These are phyloP conservation scores for Trinorchestia longiramus DNA, from an alignment of 1,140 invertebrate genomes.

Conservation along the genomic window DNA sequence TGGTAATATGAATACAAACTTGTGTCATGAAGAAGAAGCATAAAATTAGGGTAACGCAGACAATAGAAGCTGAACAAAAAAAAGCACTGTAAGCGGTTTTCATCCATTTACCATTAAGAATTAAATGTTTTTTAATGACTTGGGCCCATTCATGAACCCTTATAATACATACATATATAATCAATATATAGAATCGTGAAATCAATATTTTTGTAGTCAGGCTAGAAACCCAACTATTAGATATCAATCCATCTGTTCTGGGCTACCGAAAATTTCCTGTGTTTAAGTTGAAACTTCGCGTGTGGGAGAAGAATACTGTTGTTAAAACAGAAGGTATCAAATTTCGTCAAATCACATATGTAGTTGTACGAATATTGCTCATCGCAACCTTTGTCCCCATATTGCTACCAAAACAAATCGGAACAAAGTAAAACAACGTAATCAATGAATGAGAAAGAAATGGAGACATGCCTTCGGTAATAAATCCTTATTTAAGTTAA, in stretches of 20 bases:
- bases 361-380: no score
- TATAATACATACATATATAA: neutral
- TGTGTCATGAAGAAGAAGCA: neutral
- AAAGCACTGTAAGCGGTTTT: no score
- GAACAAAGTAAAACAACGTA: no score
- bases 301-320: neutral
- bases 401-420: no score
- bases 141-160: neutral
- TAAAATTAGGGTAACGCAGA: no score
- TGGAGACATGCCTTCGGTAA: no score
- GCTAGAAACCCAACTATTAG: neutral
- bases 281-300: neutral
- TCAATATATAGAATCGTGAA: neutral
- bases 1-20: neutral
- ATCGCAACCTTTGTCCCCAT: no score
- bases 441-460: no score
- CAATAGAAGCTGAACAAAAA: no score
- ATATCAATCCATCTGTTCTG: neutral
- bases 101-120: neutral
- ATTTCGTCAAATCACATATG: no score
- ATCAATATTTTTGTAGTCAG: neutral
- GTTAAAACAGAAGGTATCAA: no score
- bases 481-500: no score
- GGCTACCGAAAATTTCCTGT: neutral
- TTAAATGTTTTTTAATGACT: neutral